Percentiles rank a stretch among this genome's conserved stretches.
phyloP scores from a whole-genome alignment of 2,888 invertebrate genomes.

The Nowickia ferox region DNA sequence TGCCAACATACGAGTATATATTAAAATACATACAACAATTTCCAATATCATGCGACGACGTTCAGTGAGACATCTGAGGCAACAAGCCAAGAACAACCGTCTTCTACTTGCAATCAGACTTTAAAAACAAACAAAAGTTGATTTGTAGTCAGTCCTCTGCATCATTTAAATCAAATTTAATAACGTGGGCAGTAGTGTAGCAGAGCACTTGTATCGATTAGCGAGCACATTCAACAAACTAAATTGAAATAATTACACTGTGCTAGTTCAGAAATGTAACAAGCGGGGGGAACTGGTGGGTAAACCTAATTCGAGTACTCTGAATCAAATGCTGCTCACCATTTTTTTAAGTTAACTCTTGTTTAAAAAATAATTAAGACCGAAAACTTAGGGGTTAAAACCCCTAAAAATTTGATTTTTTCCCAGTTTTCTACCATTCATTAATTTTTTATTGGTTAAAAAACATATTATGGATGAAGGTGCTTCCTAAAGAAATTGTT shows the following conservation, averaged over 20 bases:
- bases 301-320: background rate
- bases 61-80: background rate
- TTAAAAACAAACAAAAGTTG: slow-evolving; percentile 38
- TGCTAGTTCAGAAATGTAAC: too few species aligned
- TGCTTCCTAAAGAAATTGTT: too few species aligned
- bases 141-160: slow-evolving; percentile 55
- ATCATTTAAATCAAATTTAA: slow-evolving; percentile 48
- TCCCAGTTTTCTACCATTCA: too few species aligned
- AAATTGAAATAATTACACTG: slow-evolving; percentile 1
- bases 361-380: too few species aligned
- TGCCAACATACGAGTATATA: background rate
- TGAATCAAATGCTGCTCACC: too few species aligned
- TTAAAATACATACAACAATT: background rate
- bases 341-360: too few species aligned
- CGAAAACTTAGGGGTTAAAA: too few species aligned
- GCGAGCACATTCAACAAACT: background rate
- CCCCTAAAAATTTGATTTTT: too few species aligned
- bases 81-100: background rate
- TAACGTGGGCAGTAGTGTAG: slow-evolving; percentile 43
- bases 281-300: too few species aligned
- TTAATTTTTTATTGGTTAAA: too few species aligned
- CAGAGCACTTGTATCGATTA: slow-evolving; percentile 7
- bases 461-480: too few species aligned
- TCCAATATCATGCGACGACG: slow-evolving; percentile 7
- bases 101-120: slow-evolving; percentile 4